Percentiles rank a stretch among this genome's conserved stretches.
Evolutionary conservation across 2,113 vertebrate genomes (phyloP).

Genomic region (Melanotaenia duboulayi): DNA sequence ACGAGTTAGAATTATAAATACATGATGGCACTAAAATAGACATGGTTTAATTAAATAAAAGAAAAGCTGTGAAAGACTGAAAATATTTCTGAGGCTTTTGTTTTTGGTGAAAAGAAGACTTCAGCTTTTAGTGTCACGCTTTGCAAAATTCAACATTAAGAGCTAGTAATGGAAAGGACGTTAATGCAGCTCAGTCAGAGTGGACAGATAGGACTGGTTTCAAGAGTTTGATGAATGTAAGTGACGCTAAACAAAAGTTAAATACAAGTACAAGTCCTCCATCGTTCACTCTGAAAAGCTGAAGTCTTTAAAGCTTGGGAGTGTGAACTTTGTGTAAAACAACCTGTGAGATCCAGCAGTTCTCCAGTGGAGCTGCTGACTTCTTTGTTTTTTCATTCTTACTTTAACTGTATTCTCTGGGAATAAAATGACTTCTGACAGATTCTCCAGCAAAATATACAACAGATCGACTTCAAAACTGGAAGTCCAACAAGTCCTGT

Average conservation of each 20-base stretch:
- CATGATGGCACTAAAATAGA: background rate
- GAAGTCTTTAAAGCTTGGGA: background rate
- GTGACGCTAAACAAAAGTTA: conserved; percentile 11
- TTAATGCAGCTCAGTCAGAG: conserved; percentile 7
- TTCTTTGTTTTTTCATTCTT: background rate
- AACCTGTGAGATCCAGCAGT: too few relatives aligned
- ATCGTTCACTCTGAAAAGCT: conserved; percentile 1
- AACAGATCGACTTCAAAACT: conserved; percentile 28
- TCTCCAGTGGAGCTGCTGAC: background rate
- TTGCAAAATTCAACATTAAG: background rate
- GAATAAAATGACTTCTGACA: conserved; percentile 23
- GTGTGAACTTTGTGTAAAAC: background rate
- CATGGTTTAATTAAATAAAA: background rate
- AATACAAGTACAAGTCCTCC: conserved; percentile 3
- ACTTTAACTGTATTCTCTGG: background rate
- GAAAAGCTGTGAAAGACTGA: background rate
- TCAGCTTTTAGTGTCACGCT: background rate
- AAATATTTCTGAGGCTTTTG: background rate
- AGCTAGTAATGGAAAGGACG: conserved; percentile 6
- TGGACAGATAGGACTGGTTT: conserved; percentile 10
- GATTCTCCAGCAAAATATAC: conserved; percentile 19
- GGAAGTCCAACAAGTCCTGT: conserved; percentile 23
- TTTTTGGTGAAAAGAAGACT: background rate
- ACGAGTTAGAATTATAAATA: background rate
- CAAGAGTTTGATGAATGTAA: conserved; percentile 2